These are phyloP conservation scores for Globodera ellingtonae DNA, from an alignment of 1,140 invertebrate genomes.

Conservation along the genomic window DNA sequence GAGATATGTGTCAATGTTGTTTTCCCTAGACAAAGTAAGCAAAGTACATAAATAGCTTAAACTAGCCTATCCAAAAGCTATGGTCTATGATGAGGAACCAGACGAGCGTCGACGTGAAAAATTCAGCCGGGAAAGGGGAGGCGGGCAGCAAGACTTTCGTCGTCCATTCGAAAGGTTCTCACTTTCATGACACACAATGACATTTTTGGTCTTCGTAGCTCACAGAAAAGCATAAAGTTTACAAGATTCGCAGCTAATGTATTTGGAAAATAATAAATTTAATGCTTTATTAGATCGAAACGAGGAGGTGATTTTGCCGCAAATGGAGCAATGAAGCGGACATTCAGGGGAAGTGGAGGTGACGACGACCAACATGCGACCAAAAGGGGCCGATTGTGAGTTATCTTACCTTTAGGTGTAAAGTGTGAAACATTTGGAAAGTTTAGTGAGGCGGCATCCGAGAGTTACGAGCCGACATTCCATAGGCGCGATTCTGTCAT, in stretches of 20 bases:
- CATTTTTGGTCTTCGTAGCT: too few relatives aligned
- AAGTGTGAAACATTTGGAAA: background rate
- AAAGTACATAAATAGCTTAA: background rate
- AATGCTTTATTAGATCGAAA: background rate
- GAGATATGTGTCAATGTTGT: too few relatives aligned
- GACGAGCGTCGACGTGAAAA: constrained; percentile 28
- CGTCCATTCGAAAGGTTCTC: constrained; percentile 9
- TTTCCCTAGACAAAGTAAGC: too few relatives aligned
- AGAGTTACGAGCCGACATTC: constrained; percentile 54
- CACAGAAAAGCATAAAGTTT: too few relatives aligned
- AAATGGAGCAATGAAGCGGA: constrained; percentile 4
- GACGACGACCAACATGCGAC: background rate
- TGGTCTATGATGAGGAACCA: constrained; percentile 25
- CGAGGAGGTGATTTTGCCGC: constrained; percentile 13
- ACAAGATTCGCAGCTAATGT: too few relatives aligned
- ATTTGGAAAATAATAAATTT: too few relatives aligned
- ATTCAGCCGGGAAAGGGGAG: constrained; percentile 24
- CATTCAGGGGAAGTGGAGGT: background rate
- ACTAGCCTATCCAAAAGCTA: background rate
- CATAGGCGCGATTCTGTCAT: constrained; percentile 14
- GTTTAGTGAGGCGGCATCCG: constrained; percentile 46
- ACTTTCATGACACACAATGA: constrained; percentile 2
- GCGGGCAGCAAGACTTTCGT: constrained; percentile 1
- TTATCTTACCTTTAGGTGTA: background rate
- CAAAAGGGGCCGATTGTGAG: background rate